Evolutionary conservation across 2,888 invertebrate genomes (phyloP).

Genomic region (Acronicta aceris): DNA sequence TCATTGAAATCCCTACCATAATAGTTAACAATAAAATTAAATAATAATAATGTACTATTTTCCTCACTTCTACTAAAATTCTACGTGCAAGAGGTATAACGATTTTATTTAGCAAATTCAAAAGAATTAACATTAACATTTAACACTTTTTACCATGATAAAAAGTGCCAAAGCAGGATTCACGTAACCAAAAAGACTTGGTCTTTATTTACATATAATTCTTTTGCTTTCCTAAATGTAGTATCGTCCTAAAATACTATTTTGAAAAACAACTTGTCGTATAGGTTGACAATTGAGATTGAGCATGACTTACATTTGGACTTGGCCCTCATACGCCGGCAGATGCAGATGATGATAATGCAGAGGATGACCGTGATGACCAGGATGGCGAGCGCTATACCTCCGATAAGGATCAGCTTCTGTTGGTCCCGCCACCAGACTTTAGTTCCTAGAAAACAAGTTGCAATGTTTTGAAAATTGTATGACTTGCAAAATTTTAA

Average conservation of each 20-base stretch:
- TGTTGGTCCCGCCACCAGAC: slow-evolving; percentile 96
- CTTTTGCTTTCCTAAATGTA: not conserved
- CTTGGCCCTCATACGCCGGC: slow-evolving; percentile 94
- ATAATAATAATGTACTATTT: too few species aligned
- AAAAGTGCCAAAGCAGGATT: too few species aligned
- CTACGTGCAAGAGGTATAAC: not conserved
- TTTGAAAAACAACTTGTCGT: slow-evolving; percentile 23
- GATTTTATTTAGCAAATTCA: not conserved
- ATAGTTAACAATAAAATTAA: too few species aligned
- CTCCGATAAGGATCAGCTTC: slow-evolving; percentile 92
- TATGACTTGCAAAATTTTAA: not conserved
- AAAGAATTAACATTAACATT: not conserved
- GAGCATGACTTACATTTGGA: slow-evolving; percentile 92
- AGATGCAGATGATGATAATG: slow-evolving; percentile 95
- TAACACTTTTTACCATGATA: too few species aligned
- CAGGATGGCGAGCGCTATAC: slow-evolving; percentile 86
- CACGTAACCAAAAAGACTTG: too few species aligned
- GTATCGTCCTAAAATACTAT: not conserved
- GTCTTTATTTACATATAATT: too few species aligned
- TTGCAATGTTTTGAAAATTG: too few species aligned
- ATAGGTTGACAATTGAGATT: slow-evolving; percentile 17
- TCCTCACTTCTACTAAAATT: not conserved
- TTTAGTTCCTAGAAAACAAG: slow-evolving; percentile 90
- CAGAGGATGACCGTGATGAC: slow-evolving; percentile 93
- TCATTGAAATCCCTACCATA: too few species aligned